A percentile compares a stretch with the other conserved stretches of the same genome.
Conservation (phyloP, 2,113 vertebrate species). For the Poeciliopsis retropinna region DNA sequence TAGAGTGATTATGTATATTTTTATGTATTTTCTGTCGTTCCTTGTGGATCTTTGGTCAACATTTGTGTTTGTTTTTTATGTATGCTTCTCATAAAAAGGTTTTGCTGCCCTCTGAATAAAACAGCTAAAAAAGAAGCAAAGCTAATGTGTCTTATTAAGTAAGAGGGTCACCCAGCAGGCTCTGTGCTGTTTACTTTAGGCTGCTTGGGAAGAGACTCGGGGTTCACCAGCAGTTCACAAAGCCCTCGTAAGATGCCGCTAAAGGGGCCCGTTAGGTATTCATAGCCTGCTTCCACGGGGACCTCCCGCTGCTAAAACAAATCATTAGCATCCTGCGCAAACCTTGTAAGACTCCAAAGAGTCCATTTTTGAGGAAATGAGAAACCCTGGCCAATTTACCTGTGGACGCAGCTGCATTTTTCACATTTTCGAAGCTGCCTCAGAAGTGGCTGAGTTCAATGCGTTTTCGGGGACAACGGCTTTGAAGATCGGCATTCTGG, state of each 20-base stretch:
- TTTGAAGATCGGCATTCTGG: neutral
- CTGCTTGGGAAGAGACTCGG: conserved; percentile 47
- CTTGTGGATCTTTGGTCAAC: neutral
- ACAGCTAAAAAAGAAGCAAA: neutral
- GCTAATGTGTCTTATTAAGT: conserved; percentile 31
- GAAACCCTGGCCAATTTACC: conserved; percentile 55
- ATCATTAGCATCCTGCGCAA: conserved; percentile 73
- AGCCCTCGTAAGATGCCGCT: conserved; percentile 59
- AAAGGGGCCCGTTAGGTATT: conserved; percentile 55
- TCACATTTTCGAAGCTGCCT: conserved; percentile 55
- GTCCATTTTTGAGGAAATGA: conserved; percentile 69
- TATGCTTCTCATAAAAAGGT: neutral
- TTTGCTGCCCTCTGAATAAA: neutral
- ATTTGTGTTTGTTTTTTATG: neutral
- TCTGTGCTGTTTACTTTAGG: conserved; percentile 44
- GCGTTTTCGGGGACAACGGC: neutral
- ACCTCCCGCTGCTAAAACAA: conserved; percentile 66
- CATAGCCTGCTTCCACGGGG: conserved; percentile 56
- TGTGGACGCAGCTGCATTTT: conserved; percentile 53
- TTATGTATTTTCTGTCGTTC: neutral
- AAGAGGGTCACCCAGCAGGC: conserved; percentile 22
- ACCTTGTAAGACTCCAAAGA: conserved; percentile 55
- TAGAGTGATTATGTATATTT: neutral
- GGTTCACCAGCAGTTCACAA: conserved; percentile 64
- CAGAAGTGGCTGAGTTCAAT: conserved; percentile 31